Evolutionary conservation across 2,888 invertebrate species (phyloP), one percentile per base, ranked within the genome.

Genomic region (Patella caerulea): DNA sequence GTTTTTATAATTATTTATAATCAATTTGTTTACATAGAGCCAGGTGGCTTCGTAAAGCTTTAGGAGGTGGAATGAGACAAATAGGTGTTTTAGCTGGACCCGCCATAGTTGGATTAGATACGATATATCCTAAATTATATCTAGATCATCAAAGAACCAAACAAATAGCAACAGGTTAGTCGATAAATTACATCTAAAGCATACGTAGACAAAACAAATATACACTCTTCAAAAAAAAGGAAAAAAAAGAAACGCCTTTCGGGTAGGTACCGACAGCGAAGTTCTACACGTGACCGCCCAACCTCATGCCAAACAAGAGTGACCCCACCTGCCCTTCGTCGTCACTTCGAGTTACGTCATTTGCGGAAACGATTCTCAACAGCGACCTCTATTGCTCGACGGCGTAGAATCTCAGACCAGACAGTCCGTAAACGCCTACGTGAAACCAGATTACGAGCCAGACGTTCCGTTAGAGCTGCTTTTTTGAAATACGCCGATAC

Each of bases 61-160:
- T 99, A 71, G 98, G 99, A 34, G 98, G 98, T 54, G 98, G 96
- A 1, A 96, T 97, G 97, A 93, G 98, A 77, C 98, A 99, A 92
- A 94, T 94, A 69, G 99, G 99, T 7, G 93, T 98, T 72, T 89
- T 99, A 75, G 98, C 98, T 0, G 98, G 98, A 0, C 96, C 97
- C 1, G 97, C 97, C 0, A 88, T 96, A 4, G 95, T 96, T 52
- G 96, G 96, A 0, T 90, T 99, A n/a, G 94, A 95, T 81, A 87
- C 92, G 56, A 94, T 95, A 86, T 93, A 95, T 9, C 95, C 95
- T 0, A 92, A 94, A 70, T 93, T 98, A 54, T 91, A 91, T 3
- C 93, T 94, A 0, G 98, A 98, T 92, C 97, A 98, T 91, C 92
- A 82, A 14, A 83, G 89, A 74, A 91, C 92, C 2, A 81, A 80